phyloP scores from a whole-genome alignment of 2,888 invertebrate genomes.

The Eremobia ochroleuca region DNA sequence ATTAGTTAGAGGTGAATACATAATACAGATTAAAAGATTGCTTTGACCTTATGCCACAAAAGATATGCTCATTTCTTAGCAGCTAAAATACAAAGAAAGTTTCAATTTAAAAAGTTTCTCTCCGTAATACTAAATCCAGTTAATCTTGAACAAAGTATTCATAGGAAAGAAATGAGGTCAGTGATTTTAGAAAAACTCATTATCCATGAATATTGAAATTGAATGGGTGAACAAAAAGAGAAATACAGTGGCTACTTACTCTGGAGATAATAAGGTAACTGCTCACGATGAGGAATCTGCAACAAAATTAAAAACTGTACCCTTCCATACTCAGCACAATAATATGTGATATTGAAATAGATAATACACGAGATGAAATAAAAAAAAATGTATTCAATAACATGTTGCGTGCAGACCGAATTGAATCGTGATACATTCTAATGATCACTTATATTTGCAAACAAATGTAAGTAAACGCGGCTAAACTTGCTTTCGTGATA shows the following conservation, averaged over 20 bases:
- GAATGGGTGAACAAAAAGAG: slow-evolving; percentile 37
- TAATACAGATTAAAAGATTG: slow-evolving; percentile 11
- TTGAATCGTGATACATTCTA: slow-evolving; percentile 82
- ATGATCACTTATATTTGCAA: slow-evolving; percentile 75
- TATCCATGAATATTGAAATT: slow-evolving; percentile 48
- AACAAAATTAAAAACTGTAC: slow-evolving; percentile 74
- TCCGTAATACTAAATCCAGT: slow-evolving; percentile 48
- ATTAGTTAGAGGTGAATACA: slow-evolving; percentile 12
- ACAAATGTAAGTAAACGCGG: slow-evolving; percentile 78
- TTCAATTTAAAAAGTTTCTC: slow-evolving; percentile 48
- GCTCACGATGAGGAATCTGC: slow-evolving; percentile 82
- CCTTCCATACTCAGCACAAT: slow-evolving; percentile 28
- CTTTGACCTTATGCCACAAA: slow-evolving; percentile 27
- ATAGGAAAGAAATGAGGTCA: slow-evolving; percentile 46
- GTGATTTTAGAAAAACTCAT: slow-evolving; percentile 43
- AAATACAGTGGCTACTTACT: slow-evolving; percentile 72
- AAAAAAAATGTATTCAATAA: slow-evolving; percentile 72
- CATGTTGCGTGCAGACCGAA: slow-evolving; percentile 71
- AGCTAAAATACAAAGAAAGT: slow-evolving; percentile 33
- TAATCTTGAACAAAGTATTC: slow-evolving; percentile 54
- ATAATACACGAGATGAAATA: slow-evolving; percentile 63
- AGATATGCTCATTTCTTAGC: slow-evolving; percentile 23
- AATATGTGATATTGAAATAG: slow-evolving; percentile 30
- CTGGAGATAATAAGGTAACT: slow-evolving; percentile 77
- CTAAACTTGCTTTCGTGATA: slow-evolving; percentile 77